Evolutionary conservation across 2,888 invertebrate genomes (phyloP).

Genomic region (Oligia fasciuncula): DNA sequence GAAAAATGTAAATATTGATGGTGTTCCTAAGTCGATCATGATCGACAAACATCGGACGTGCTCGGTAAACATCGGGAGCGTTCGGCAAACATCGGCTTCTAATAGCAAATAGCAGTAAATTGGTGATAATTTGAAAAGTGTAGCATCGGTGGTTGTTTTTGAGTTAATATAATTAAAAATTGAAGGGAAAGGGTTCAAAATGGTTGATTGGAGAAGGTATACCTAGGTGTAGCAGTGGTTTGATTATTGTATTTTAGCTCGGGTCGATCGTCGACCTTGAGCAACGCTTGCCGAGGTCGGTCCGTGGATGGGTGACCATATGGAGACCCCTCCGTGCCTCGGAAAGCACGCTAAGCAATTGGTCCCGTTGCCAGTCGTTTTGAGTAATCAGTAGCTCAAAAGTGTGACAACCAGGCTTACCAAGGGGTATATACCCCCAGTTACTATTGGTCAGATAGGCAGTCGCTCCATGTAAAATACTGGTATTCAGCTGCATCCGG

Average conservation of each 20-base stretch:
- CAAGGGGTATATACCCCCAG: not conserved
- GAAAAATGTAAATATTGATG: slow-evolving; percentile 66
- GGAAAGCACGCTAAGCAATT: not conserved
- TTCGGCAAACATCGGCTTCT: slow-evolving; percentile 61
- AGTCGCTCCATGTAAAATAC: not conserved
- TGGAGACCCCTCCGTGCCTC: too few relatives aligned
- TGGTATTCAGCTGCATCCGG: too few relatives aligned
- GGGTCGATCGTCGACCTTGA: not conserved
- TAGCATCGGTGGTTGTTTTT: slow-evolving; percentile 62
- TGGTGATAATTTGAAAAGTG: slow-evolving; percentile 72
- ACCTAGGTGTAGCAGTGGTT: not conserved
- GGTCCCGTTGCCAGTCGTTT: not conserved
- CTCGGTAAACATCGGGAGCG: slow-evolving; percentile 62
- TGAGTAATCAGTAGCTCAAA: not conserved
- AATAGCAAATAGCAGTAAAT: slow-evolving; percentile 63
- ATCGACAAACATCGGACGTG: slow-evolving; percentile 68
- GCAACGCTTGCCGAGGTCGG: not conserved
- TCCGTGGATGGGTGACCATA: not conserved
- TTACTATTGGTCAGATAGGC: not conserved
- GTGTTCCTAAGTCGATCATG: slow-evolving; percentile 71
- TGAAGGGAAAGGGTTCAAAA: slow-evolving; percentile 22
- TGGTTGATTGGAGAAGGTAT: not conserved
- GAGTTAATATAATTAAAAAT: slow-evolving; percentile 56
- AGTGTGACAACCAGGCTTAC: not conserved
- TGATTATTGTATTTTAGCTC: not conserved